A percentile compares a stretch with the other conserved stretches of the same genome.
Conservation (phyloP, 2,113 vertebrate genomes). For the Zapornia atra region DNA sequence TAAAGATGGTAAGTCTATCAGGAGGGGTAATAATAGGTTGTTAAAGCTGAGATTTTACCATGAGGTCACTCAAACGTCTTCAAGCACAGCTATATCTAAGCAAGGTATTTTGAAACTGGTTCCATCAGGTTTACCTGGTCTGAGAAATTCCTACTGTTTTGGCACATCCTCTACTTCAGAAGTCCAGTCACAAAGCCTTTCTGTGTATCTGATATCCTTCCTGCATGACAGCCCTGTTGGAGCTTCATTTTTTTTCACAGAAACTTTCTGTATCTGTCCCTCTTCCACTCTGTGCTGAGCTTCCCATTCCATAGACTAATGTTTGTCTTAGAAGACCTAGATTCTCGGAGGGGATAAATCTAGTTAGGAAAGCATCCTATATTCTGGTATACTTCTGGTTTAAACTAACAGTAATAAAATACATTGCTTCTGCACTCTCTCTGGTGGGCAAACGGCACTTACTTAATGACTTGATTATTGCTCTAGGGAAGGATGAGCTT, state of each 20-base stretch:
- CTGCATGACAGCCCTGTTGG: not conserved
- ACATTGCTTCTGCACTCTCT: not conserved
- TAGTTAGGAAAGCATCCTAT: not conserved
- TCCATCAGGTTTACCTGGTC: not conserved
- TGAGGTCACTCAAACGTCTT: not conserved
- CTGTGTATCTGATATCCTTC: not conserved
- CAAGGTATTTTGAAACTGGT: not conserved
- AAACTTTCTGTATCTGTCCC: not conserved
- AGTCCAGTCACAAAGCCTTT: not conserved
- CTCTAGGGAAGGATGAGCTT: not conserved
- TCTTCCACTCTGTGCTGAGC: not conserved
- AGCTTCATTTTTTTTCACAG: not conserved
- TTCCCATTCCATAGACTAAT: not conserved
- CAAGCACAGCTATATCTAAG: not conserved
- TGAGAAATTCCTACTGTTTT: not conserved
- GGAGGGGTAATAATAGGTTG: not conserved
- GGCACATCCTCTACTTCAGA: not conserved
- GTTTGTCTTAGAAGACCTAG: not conserved
- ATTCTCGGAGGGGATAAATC: not conserved
- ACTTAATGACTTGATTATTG: not conserved
- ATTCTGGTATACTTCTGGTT: not conserved
- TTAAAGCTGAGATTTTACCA: not conserved
- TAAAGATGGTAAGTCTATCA: not conserved
- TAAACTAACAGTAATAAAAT: not conserved
- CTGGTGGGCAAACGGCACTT: not conserved